Conservation (phyloP, 2,888 invertebrate genomes). For the Hemaris fuciformis region DNA sequence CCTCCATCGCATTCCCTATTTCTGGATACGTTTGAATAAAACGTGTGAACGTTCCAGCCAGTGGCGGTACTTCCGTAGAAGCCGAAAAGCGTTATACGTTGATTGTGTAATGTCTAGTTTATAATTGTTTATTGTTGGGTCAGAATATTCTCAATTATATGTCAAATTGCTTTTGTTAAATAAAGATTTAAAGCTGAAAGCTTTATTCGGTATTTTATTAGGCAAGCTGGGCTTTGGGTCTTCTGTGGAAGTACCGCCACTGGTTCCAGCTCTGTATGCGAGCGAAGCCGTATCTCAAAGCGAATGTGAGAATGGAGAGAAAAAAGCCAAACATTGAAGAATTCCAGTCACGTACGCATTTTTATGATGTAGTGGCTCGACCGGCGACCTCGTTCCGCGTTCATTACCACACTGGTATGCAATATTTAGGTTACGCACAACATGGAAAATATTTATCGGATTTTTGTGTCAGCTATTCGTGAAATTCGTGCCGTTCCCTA, state of each 20-base stretch:
- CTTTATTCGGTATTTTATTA: no score
- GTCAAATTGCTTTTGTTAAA: no score
- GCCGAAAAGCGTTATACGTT: no score
- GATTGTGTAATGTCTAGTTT: no score
- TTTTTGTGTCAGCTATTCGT: neutral
- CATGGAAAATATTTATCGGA: neutral
- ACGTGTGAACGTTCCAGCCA: neutral
- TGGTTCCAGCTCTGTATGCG: neutral
- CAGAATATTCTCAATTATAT: no score
- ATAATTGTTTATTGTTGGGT: no score
- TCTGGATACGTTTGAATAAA: neutral
- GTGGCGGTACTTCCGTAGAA: no score
- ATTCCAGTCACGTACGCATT: neutral
- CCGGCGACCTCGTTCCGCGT: conserved; percentile 7
- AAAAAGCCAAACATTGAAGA: conserved; percentile 1
- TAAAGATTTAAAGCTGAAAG: no score
- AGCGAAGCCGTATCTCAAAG: neutral
- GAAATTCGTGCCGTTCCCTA: neutral
- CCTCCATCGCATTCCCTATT: neutral
- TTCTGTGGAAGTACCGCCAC: no score
- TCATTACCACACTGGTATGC: conserved; percentile 12
- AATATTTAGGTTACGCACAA: conserved; percentile 13
- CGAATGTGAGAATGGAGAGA: neutral
- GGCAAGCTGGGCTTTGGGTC: no score
- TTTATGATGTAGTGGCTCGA: conserved; percentile 10